A percentile compares a stretch with the other conserved stretches of the same genome.
phyloP scores from a whole-genome alignment of 2,888 invertebrate species.

The Malachius bipustulatus region DNA sequence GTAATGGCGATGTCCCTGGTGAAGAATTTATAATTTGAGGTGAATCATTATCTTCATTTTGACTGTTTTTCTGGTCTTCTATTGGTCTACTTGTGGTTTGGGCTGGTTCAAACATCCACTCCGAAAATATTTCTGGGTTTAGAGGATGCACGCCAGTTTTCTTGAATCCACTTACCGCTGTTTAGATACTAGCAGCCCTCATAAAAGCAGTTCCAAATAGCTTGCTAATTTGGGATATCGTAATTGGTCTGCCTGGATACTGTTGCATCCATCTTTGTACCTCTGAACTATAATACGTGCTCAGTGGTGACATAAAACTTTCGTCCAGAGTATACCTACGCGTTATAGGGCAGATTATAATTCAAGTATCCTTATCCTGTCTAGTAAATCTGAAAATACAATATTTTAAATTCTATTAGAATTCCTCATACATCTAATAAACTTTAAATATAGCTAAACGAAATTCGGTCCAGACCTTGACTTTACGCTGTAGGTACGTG shows the following conservation, averaged over 20 bases:
- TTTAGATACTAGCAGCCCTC: conserved; percentile 1
- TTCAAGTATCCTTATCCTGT: too few relatives aligned
- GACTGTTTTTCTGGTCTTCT: neutral
- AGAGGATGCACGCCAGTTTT: conserved; percentile 1
- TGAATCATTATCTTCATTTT: conserved; percentile 1
- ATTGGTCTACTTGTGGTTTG: neutral
- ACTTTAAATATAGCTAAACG: too few relatives aligned
- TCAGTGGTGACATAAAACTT: too few relatives aligned
- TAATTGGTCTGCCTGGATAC: neutral
- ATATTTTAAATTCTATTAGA: too few relatives aligned
- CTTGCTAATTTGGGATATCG: neutral
- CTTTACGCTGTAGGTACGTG: too few relatives aligned
- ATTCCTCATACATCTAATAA: too few relatives aligned
- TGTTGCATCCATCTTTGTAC: conserved; percentile 2
- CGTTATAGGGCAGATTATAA: too few relatives aligned
- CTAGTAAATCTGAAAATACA: too few relatives aligned
- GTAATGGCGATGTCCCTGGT: neutral
- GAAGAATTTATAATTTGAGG: neutral
- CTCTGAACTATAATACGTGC: too few relatives aligned
- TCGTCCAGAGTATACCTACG: too few relatives aligned
- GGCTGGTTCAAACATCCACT: conserved; percentile 2
- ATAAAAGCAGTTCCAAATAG: conserved; percentile 1
- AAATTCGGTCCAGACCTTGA: too few relatives aligned
- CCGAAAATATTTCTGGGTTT: neutral
- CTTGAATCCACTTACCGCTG: neutral